These are phyloP conservation scores for Zaprionus ornatus DNA, from an alignment of 1,140 invertebrate species.

Conservation along the genomic window DNA sequence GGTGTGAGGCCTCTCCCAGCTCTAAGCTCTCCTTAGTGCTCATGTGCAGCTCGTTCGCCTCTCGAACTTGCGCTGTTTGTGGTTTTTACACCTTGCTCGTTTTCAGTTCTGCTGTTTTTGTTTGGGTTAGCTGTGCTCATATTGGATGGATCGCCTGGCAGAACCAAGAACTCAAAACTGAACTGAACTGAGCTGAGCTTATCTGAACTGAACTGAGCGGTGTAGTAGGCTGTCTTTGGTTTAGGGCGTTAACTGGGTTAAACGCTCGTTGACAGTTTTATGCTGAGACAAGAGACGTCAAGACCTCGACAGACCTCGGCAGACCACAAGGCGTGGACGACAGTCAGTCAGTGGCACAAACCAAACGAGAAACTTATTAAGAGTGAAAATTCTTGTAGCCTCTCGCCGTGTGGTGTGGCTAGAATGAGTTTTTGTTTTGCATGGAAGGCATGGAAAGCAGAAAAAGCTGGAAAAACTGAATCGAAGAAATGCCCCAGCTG, in stretches of 20 bases:
- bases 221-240: conserved; percentile 51
- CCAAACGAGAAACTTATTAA: conserved; percentile 78
- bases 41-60: conserved; percentile 27
- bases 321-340: conserved; percentile 49
- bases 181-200: neutral
- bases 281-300: conserved; percentile 51
- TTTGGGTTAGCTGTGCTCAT: conserved; percentile 37
- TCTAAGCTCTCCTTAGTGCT: conserved; percentile 30
- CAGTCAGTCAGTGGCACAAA: conserved; percentile 75
- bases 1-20: conserved; percentile 45
- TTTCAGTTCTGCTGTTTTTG: conserved; percentile 29
- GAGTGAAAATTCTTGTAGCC: conserved; percentile 72
- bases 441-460: conserved; percentile 68
- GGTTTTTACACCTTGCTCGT: conserved; percentile 71
- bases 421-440: conserved; percentile 67
- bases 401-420: conserved; percentile 5
- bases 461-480: conserved; percentile 10
- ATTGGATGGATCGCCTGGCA: conserved; percentile 40
- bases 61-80: conserved; percentile 41
- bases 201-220: conserved; percentile 4
- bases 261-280: conserved; percentile 78
- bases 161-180: conserved; percentile 2
- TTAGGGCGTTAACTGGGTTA: conserved; percentile 80
- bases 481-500: conserved; percentile 41
- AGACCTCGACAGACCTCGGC: conserved; percentile 17